Evolutionary conservation across 2,113 vertebrate genomes (phyloP).

Genomic region (Hippolais icterina): DNA sequence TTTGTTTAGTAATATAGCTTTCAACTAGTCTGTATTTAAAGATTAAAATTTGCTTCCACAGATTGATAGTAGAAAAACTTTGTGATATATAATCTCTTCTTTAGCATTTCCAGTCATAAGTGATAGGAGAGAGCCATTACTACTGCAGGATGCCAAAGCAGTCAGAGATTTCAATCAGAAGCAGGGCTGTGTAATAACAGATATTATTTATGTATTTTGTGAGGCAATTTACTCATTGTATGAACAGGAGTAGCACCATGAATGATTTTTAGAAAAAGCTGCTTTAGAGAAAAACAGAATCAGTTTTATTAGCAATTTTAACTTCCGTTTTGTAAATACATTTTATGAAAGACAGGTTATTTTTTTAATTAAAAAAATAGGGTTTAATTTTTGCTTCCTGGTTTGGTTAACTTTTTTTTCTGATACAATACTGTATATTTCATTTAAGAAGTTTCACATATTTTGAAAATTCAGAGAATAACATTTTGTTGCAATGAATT

Average conservation of each 20-base stretch:
- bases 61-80: neutral
- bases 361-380: neutral
- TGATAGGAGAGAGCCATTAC: neutral
- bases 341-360: neutral
- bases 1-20: neutral
- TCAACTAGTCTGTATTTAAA: neutral
- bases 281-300: neutral
- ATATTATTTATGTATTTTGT: neutral
- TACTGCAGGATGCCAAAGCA: neutral
- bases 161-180: neutral
- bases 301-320: neutral
- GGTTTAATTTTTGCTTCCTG: neutral
- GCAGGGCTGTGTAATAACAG: neutral
- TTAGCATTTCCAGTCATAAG: neutral
- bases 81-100: neutral
- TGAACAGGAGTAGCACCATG: neutral
- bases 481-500: neutral
- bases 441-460: fast-evolving
- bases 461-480: neutral
- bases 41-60: neutral
- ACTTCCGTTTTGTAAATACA: neutral
- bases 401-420: neutral
- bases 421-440: neutral
- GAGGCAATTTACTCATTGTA: neutral
- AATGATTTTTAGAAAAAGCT: neutral